A percentile compares a stretch with the other conserved stretches of the same genome.
Evolutionary conservation across 2,797 vertebrate species (phyloP).

Genomic region (Propithecus perrieri): DNA sequence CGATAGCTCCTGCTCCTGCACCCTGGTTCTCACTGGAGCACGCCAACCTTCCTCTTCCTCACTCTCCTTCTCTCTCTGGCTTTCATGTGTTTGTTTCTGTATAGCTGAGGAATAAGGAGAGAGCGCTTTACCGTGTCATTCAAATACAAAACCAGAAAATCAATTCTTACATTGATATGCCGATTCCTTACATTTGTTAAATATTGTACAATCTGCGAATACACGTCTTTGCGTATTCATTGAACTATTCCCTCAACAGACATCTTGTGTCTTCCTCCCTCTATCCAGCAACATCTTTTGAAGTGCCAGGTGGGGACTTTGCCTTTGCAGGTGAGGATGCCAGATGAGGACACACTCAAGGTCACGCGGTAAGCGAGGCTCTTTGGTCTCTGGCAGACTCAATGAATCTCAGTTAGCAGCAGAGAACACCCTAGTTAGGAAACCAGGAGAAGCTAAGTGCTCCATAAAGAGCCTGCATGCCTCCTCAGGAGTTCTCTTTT

Average conservation of each 20-base stretch:
- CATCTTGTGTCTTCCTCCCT: accelerated
- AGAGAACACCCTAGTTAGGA: background rate
- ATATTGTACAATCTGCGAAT: accelerated
- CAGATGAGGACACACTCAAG: background rate
- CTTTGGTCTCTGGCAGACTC: background rate
- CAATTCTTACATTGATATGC: accelerated
- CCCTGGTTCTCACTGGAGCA: accelerated
- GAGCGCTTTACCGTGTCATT: accelerated
- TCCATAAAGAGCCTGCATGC: background rate
- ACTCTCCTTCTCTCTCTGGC: background rate
- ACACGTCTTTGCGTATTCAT: accelerated
- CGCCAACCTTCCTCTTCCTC: accelerated
- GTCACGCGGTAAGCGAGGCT: accelerated
- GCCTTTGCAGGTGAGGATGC: background rate
- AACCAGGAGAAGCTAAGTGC: background rate
- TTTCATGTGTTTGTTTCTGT: background rate
- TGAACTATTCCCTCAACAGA: no score
- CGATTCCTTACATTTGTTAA: background rate
- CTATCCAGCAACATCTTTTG: background rate
- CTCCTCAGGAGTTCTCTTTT: background rate
- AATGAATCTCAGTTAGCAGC: background rate
- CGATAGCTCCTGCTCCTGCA: accelerated
- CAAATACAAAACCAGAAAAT: background rate
- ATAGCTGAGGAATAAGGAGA: background rate
- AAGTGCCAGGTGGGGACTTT: background rate